A percentile compares a stretch with the other conserved stretches of the same genome.
phyloP scores from a whole-genome alignment of 2,888 invertebrate genomes.

The Acleris literana region DNA sequence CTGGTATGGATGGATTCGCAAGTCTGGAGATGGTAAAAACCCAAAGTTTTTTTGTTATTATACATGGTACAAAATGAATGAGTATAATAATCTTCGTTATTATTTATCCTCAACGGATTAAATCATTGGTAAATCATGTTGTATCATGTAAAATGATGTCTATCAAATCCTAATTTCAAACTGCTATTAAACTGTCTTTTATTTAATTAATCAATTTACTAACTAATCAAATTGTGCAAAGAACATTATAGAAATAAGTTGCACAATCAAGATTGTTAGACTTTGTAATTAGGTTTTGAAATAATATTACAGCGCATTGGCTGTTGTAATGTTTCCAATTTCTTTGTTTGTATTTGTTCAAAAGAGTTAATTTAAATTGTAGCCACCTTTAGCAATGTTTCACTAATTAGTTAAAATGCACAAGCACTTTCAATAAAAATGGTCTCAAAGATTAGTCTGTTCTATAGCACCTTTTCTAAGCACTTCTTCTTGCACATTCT shows the following conservation, averaged over 20 bases:
- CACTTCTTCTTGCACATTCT: conserved; percentile 54
- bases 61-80: conserved; percentile 25
- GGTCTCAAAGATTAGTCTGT: conserved; percentile 39
- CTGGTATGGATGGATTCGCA: conserved; percentile 80
- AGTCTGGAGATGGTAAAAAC: conserved; percentile 65
- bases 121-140: conserved; percentile 13
- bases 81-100: background rate
- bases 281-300: conserved; percentile 45
- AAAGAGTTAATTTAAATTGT: conserved; percentile 51
- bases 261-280: conserved; percentile 49
- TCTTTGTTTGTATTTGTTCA: conserved; percentile 35
- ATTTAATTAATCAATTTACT: conserved; percentile 48
- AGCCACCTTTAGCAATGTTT: conserved; percentile 53
- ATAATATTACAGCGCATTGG: conserved; percentile 34
- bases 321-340: conserved; percentile 38
- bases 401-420: conserved; percentile 57
- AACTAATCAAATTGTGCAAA: conserved; percentile 43
- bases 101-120: no score
- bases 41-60: conserved; percentile 43
- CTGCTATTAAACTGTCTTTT: no score
- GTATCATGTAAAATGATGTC: conserved; percentile 15
- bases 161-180: conserved; percentile 16
- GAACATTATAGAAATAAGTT: conserved; percentile 40
- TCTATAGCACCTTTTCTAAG: conserved; percentile 60
- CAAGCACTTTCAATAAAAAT: conserved; percentile 59